phyloP scores from a whole-genome alignment of 2,113 vertebrate species.

The Baryphthengus martii region DNA sequence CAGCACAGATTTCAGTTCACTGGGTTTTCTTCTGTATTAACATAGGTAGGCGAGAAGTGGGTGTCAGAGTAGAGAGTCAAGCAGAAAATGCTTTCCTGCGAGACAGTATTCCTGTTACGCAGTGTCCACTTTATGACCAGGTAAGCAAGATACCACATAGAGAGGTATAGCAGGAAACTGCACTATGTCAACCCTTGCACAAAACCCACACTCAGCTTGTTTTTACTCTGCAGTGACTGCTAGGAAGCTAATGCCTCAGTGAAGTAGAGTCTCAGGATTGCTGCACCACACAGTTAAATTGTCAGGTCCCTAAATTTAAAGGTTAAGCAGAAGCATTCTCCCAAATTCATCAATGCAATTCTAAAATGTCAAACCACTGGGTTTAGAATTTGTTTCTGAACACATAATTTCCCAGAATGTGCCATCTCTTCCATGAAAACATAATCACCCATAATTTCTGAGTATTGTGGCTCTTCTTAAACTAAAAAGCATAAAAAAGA shows the following conservation, averaged over 20 bases:
- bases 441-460: not conserved
- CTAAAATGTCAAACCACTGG: not conserved
- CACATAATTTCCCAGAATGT: not conserved
- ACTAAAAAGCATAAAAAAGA: not conserved
- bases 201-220: not conserved
- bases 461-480: not conserved
- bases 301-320: not conserved
- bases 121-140: not conserved
- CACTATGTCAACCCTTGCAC: not conserved
- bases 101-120: not conserved
- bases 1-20: not conserved
- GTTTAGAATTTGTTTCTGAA: not conserved
- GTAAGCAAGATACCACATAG: not conserved
- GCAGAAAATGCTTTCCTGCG: not conserved
- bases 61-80: not conserved
- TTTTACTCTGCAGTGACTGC: not conserved
- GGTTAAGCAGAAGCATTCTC: not conserved
- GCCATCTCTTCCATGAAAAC: not conserved
- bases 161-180: not conserved
- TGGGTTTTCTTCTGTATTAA: not conserved
- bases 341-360: not conserved
- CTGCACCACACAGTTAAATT: not conserved
- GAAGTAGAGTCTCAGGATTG: not conserved
- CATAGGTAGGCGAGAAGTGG: not conserved
- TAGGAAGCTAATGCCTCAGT: not conserved